Evolutionary conservation across 2,113 vertebrate species (phyloP).

Genomic region (Grantiella picta): DNA sequence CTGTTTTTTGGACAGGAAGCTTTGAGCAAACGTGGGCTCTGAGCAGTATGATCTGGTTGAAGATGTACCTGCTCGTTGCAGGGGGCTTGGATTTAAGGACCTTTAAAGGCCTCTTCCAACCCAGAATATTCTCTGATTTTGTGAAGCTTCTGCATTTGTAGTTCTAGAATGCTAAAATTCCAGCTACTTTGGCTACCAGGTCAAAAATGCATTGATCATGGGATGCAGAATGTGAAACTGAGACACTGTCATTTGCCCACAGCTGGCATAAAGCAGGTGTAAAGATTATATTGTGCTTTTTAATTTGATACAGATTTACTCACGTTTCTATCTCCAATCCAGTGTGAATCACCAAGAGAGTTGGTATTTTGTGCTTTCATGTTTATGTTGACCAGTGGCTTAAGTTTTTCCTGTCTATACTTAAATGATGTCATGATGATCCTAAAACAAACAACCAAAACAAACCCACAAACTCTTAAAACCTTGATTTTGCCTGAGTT

Average conservation of each 20-base stretch:
- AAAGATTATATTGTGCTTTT: neutral
- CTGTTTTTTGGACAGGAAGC: neutral
- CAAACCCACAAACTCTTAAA: neutral
- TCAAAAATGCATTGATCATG: neutral
- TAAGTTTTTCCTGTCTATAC: neutral
- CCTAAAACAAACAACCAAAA: neutral
- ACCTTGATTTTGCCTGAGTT: neutral
- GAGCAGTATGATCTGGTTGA: neutral
- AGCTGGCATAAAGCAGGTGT: neutral
- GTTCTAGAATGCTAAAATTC: neutral
- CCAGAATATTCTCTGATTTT: neutral
- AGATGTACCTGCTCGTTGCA: neutral
- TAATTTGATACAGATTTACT: neutral
- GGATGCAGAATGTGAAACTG: neutral
- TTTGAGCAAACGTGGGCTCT: neutral
- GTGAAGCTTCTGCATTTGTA: neutral
- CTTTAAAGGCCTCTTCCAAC: neutral
- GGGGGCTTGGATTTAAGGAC: neutral
- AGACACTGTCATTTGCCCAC: neutral
- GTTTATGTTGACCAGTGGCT: neutral
- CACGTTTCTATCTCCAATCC: rapidly evolving
- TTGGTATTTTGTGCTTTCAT: neutral
- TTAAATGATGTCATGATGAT: neutral
- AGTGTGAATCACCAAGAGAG: neutral
- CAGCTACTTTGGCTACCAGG: neutral